Evolutionary conservation across 1,140 invertebrate species (phyloP).

Genomic region (Cydia pomonella): DNA sequence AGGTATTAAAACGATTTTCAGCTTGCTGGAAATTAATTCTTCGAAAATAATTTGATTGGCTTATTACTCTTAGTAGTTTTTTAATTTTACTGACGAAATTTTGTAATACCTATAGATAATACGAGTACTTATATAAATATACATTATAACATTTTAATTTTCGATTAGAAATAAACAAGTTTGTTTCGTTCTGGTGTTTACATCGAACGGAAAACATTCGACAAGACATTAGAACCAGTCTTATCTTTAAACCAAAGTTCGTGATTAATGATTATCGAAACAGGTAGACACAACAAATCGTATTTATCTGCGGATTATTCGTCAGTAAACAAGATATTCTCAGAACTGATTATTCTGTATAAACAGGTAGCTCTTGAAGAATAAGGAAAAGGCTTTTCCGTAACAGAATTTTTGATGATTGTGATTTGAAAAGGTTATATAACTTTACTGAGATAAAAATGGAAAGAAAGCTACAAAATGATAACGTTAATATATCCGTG

Average conservation of each 20-base stretch:
- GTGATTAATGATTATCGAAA: constrained; percentile 18
- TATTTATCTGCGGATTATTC: constrained; percentile 1
- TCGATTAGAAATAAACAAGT: too few relatives aligned
- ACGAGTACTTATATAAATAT: too few relatives aligned
- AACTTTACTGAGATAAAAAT: too few relatives aligned
- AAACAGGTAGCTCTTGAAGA: not conserved
- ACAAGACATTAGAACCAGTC: not conserved
- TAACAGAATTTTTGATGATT: not conserved
- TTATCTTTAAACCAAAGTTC: constrained; percentile 14
- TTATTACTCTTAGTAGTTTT: too few relatives aligned
- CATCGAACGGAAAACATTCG: not conserved
- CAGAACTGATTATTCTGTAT: constrained; percentile 10
- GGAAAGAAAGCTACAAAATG: not conserved
- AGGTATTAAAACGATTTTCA: too few relatives aligned
- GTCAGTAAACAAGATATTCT: constrained; percentile 25
- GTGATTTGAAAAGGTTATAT: constrained; percentile 5
- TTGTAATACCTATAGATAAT: too few relatives aligned
- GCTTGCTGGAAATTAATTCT: too few relatives aligned
- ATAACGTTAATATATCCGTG: too few relatives aligned
- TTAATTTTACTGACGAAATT: too few relatives aligned
- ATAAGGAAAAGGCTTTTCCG: not conserved
- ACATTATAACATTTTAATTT: too few relatives aligned
- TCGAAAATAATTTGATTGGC: too few relatives aligned
- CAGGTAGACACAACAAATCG: constrained; percentile 24
- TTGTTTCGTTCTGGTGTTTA: too few relatives aligned